A percentile compares a stretch with the other conserved stretches of the same genome.
These are phyloP conservation scores for Vulpes lagopus DNA, from an alignment of 2,113 vertebrate genomes.

Conservation along the genomic window DNA sequence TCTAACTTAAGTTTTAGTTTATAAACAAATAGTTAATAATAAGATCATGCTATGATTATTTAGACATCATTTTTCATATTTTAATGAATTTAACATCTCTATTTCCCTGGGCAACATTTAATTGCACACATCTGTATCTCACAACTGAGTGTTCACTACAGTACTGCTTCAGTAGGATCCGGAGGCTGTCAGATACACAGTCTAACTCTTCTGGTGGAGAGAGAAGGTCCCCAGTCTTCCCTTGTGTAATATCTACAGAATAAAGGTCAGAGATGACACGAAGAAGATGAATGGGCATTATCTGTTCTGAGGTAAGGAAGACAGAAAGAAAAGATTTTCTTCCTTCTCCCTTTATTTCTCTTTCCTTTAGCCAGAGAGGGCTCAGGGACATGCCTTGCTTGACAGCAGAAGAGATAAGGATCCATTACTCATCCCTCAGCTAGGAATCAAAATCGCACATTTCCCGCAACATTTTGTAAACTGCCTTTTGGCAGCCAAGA, in stretches of 20 bases:
- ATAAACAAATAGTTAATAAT: background rate
- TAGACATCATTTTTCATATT: background rate
- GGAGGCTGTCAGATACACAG: background rate
- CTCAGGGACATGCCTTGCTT: background rate
- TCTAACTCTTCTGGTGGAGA: background rate
- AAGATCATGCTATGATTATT: background rate
- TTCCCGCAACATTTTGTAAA: background rate
- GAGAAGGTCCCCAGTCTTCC: background rate
- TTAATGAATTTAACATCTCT: background rate
- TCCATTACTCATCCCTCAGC: background rate
- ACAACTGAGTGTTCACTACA: background rate
- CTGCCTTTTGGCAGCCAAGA: background rate
- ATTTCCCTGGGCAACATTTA: background rate
- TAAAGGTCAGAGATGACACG: background rate
- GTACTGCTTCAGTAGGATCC: background rate
- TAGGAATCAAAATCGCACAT: background rate
- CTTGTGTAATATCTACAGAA: background rate
- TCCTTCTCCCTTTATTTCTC: background rate
- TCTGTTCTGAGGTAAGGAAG: background rate
- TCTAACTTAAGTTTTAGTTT: background rate
- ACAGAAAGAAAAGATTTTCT: background rate
- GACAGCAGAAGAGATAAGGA: background rate
- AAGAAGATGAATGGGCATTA: background rate
- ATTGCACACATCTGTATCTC: background rate
- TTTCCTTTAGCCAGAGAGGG: background rate